Base-by-base conservation (phyloP, 2,113 vertebrate species). In the Herpetotheres cachinnans region DNA sequence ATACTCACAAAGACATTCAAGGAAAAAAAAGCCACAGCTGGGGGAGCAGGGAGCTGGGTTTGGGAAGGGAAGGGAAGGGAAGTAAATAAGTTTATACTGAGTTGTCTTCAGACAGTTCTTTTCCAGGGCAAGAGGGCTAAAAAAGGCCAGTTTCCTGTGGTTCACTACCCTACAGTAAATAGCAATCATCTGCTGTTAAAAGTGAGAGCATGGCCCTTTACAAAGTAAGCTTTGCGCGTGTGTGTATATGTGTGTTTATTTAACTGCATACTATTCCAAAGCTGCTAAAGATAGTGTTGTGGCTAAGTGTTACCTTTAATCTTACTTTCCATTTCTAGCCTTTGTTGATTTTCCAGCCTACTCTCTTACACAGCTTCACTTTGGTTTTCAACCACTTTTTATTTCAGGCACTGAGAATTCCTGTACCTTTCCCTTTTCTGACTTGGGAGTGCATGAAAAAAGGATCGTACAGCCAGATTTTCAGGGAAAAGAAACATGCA, bases 301-400 rank as follows among this genome's bases (percentile, higher is more conserved):
- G 96, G 77, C 61, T 94, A 91, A 97, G 70, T 47, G 71, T 82
- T 54, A 52, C 97, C 97, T 98, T 93, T 97, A 97, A 98, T 97
- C 92, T 96, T 93, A 84, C 90, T 97, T 97, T 92, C 98, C 95
- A 98, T 97, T 98, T 97, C 97, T 89, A 97, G 95, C 46, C 78
- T 29, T 47, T 93, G 95, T 76, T 97, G 93, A 94, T 97, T 98
- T 97, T 96, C 92, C 96, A 97, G 93, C 89, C 94, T 96, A 86
- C 95, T 95, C 83, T 91, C 87, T 81, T 62, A 40, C 59, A 78
- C 56, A 92, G 63, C 50, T 98, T 97, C 82, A 86, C 93, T 97
- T 91, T 90, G 71, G 88, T 95, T 97, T 98, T 90, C 44, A 91
- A 73, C 49, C 74, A 59, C 70, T 5, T 94, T 97, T 97, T 97